phyloP scores from a whole-genome alignment of 2,888 invertebrate species.

The Trichogramma evanescens region DNA sequence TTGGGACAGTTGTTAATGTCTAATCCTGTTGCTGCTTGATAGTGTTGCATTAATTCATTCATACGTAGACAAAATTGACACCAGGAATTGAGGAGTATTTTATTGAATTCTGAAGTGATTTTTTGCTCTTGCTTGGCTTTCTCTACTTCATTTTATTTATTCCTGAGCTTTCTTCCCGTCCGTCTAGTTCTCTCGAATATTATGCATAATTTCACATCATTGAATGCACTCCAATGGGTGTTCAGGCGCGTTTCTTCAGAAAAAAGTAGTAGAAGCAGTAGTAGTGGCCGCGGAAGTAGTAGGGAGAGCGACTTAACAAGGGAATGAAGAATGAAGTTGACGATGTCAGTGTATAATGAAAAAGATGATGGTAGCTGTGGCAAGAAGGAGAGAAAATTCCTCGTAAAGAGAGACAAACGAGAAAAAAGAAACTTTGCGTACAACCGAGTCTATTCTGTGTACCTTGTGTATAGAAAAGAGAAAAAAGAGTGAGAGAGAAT shows the following conservation, averaged over 20 bases:
- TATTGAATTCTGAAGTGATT: too few species aligned
- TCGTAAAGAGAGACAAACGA: background rate
- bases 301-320: slow-evolving; percentile 1
- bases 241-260: slow-evolving; percentile 2
- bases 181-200: slow-evolving; percentile 17
- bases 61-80: too few species aligned
- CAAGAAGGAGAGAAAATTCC: background rate
- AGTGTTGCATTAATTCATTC: too few species aligned
- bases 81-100: too few species aligned
- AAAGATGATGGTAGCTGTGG: background rate
- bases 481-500: too few species aligned
- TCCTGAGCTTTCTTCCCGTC: background rate
- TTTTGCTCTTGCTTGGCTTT: background rate
- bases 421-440: slow-evolving; percentile 1
- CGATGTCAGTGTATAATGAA: background rate
- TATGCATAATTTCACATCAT: slow-evolving; percentile 24
- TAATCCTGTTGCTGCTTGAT: too few species aligned
- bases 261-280: background rate
- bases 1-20: too few species aligned
- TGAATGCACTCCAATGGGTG: slow-evolving; percentile 10
- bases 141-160: background rate
- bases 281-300: background rate
- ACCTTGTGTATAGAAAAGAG: too few species aligned
- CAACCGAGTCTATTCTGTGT: too few species aligned
- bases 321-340: slow-evolving; percentile 8